A percentile compares a stretch with the other conserved stretches of the same genome.
Conservation (phyloP, 2,113 vertebrate genomes). For the Galemys pyrenaicus region DNA sequence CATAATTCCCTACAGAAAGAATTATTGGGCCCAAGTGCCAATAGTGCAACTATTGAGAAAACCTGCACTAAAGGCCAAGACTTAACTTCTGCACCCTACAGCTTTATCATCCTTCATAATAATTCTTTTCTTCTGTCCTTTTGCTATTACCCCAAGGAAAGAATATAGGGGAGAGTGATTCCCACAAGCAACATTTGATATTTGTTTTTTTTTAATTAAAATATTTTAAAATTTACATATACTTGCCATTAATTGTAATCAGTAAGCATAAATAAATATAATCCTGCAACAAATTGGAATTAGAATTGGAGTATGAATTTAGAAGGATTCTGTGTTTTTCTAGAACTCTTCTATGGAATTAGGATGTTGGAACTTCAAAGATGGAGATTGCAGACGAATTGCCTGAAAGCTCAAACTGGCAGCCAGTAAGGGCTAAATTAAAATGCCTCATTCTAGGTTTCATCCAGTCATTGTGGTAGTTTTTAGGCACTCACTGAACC, state of each 20-base stretch:
- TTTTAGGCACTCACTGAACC: neutral
- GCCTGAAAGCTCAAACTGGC: neutral
- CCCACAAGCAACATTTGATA: neutral
- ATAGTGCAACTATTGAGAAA: neutral
- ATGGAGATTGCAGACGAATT: accelerated
- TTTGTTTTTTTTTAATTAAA: too few species aligned
- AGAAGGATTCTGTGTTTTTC: neutral
- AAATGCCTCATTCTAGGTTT: neutral
- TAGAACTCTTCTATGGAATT: neutral
- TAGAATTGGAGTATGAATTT: neutral
- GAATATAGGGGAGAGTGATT: neutral
- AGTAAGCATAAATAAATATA: neutral
- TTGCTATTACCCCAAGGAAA: neutral
- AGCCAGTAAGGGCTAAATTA: neutral
- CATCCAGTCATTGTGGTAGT: neutral
- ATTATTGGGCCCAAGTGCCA: neutral
- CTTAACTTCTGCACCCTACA: neutral
- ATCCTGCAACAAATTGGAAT: neutral
- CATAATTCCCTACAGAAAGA: neutral
- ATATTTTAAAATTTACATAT: too few species aligned
- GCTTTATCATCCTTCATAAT: neutral
- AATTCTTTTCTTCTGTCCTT: neutral
- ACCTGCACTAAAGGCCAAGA: neutral
- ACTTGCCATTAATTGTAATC: too few species aligned
- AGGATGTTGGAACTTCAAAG: neutral